A percentile compares a stretch with the other conserved stretches of the same genome.
phyloP scores from a whole-genome alignment of 2,113 vertebrate genomes.

The Pheucticus melanocephalus region DNA sequence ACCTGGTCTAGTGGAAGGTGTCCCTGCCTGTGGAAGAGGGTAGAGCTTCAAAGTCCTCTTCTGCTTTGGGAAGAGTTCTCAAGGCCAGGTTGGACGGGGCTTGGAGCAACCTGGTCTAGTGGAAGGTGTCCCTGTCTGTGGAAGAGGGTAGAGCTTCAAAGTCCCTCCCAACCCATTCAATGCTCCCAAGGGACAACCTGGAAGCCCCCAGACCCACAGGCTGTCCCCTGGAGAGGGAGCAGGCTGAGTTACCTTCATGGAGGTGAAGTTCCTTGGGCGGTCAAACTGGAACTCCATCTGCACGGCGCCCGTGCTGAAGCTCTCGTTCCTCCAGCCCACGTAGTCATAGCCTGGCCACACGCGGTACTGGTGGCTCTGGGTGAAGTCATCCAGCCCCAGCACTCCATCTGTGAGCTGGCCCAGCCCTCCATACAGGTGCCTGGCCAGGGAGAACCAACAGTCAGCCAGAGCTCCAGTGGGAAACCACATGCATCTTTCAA shows the following conservation, averaged over 20 bases:
- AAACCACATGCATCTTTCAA: accelerated
- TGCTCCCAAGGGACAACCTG: not conserved
- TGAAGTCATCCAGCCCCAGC: conserved; percentile 92
- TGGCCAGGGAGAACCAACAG: conserved; percentile 33
- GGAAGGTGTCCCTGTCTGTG: not conserved
- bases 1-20: not conserved
- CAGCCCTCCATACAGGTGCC: conserved; percentile 84
- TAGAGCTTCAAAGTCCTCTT: not conserved
- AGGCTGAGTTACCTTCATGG: conserved; percentile 86
- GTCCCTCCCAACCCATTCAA: not conserved
- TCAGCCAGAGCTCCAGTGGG: not conserved
- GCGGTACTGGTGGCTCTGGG: conserved; percentile 88
- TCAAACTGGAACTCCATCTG: conserved; percentile 96
- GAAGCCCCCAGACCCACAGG: not conserved
- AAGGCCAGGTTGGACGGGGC: not conserved
- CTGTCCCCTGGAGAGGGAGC: not conserved
- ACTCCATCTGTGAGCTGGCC: conserved; percentile 94
- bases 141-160: not conserved
- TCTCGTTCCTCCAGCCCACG: conserved; percentile 93
- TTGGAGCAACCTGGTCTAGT: not conserved
- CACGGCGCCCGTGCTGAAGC: conserved; percentile 80
- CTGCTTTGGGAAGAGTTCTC: not conserved
- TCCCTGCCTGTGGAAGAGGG: not conserved
- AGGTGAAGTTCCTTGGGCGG: conserved; percentile 92
- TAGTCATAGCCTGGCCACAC: conserved; percentile 97